Evolutionary conservation across 2,113 vertebrate genomes (phyloP), one percentile per base, ranked within the genome.

Genomic region (Phaethon lepturus): DNA sequence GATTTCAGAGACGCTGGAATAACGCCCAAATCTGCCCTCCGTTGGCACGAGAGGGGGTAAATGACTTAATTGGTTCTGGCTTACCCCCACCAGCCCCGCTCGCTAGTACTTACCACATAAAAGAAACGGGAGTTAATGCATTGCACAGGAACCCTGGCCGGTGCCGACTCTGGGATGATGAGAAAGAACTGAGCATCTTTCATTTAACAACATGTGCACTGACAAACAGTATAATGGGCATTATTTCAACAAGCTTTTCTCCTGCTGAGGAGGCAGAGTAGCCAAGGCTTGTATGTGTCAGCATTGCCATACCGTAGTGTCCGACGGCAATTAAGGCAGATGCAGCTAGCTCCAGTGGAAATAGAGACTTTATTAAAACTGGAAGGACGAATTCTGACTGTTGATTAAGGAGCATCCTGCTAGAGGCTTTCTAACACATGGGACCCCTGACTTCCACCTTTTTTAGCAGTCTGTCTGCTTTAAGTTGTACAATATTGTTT

Each of bases 231-330:
- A 4, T 31, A 45, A 50, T 11, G 17, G 53, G 33, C 26, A 45
- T 53, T 47, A 94, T n/a, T 76, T 91, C 68, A 72, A 35, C 16
- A 64, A 60, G 56, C 10, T 45, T 77, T 76, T 49, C 73, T 92
- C 64, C 59, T 25, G 47, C 83, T 85, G 73, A 81, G 86, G 50
- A 95, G 60, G 42, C 74, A 94, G 83, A 26, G 31, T 9, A 89
- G 40, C 52, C 76, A 76, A 66, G 64, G 55, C 40, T 64, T 23
- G 10, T 10, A 6, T 22, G 55, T 88, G 60, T 75, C 68, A 72
- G 55, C 0, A 0, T 15, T 45, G 44, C 35, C 0, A 0, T 26
- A 38, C 60, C 3, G 4, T 31, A 38, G 64, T 26, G 66, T 50
- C 25, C 1, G 0, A 78, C 58, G 2, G 68, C 47, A 92, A 84